Base-by-base conservation (phyloP, 2,888 invertebrate species). In the Peribatodes rhomboidaria region DNA sequence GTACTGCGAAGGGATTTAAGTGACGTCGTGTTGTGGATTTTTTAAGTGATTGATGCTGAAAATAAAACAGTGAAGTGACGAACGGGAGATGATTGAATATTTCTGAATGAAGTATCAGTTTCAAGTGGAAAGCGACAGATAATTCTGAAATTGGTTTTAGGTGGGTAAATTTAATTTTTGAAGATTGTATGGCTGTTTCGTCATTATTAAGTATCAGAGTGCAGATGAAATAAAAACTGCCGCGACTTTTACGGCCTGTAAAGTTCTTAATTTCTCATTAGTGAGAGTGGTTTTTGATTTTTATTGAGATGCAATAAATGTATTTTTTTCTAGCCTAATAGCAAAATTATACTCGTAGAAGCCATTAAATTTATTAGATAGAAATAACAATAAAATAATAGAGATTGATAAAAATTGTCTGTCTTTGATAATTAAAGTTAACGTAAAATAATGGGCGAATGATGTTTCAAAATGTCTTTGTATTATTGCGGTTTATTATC, bases 1-100 rank as follows among this genome's bases (percentile, higher is more conserved):
- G 33, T 16, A 49, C 20, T 35, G 11, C 16, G 16, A 6, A 49
- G 13, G 35, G 35, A 20, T 55, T 41, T 18, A 42, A n/a, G 27
- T 44, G 8, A 37, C 20, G 1, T 41, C 11, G 35, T 27, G 49
- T 22, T 22, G 14, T 20, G 31, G 35, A 50, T 55, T 18, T 50
- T 57, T 44, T 37, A 22, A 54, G 56, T 61, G 55, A 16, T 55
- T 41, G 18, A 20, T 57, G n/a, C 27, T 54, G 27, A 22, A 10
- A 52, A 52, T 53, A 41, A 57, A 54, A 47, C 50, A 54, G 57
- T 54, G 62, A 61, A 55, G 66, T 66, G 66, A 18, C 61, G 65
- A 42, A 41, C 39, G 59, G 42, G 18, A 14, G 14, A 16, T 44
- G 22, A 39, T 62, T 37, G 42, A 37, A 62, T 54, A 58, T 16